These are phyloP conservation scores for Agrotis exclamationis DNA, from an alignment of 2,888 invertebrate genomes.

Conservation along the genomic window DNA sequence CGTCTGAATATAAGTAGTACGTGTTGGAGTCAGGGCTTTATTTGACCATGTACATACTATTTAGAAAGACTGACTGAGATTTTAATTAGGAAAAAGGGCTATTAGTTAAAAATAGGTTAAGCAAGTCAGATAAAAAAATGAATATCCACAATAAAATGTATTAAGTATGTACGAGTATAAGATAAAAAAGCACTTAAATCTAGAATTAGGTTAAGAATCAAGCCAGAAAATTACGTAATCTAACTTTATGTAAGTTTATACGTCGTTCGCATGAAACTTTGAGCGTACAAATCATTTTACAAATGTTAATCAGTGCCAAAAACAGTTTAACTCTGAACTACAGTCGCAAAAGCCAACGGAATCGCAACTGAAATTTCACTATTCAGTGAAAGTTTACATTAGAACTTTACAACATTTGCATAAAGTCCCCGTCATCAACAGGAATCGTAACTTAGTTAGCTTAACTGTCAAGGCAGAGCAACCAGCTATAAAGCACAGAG, in stretches of 20 bases:
- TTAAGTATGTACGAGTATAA: no score
- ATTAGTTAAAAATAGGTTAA: no score
- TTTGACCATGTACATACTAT: no score
- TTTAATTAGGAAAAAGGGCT: no score
- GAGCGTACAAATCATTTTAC: not conserved
- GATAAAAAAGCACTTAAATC: no score
- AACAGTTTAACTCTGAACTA: not conserved
- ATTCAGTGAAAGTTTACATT: constrained; percentile 17
- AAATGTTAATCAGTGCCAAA: not conserved
- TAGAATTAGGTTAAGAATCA: no score
- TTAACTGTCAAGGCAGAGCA: not conserved
- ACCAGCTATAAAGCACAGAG: not conserved
- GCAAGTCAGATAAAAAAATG: no score
- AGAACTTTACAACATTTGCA: constrained; percentile 24
- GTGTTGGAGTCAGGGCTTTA: not conserved
- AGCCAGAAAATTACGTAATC: no score
- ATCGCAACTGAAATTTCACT: constrained; percentile 8
- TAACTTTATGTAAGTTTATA: no score
- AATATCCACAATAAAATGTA: no score
- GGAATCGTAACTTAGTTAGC: constrained; percentile 6
- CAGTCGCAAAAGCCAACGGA: constrained; percentile 11
- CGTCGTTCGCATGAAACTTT: not conserved
- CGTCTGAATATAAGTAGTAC: not conserved
- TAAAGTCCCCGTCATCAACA: constrained; percentile 27
- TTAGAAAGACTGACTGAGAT: no score